These are phyloP conservation scores for Amblyraja radiata DNA, from an alignment of 2,797 vertebrate species.

Conservation along the genomic window DNA sequence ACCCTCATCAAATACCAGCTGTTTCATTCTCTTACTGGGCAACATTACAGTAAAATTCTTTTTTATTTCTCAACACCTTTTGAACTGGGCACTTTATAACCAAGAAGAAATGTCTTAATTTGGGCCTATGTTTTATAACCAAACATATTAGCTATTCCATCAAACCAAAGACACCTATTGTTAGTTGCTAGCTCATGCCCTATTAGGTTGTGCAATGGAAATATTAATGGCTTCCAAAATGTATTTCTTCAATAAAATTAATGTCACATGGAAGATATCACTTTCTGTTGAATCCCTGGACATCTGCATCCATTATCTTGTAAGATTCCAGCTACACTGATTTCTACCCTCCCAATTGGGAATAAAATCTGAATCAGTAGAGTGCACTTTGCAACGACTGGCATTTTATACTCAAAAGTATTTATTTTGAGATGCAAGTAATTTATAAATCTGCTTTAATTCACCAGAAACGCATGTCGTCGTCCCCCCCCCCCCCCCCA, in stretches of 20 bases:
- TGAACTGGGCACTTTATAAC: not conserved
- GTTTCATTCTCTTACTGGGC: not conserved
- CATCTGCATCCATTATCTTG: not conserved
- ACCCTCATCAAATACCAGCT: not conserved
- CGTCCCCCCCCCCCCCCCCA: not conserved
- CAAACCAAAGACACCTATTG: not conserved
- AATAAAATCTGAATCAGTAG: not conserved
- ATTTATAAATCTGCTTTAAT: not conserved
- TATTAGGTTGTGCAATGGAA: not conserved
- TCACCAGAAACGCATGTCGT: not conserved
- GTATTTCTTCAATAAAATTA: not conserved
- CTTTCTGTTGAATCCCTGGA: not conserved
- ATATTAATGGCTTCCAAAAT: not conserved
- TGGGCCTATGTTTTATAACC: not conserved
- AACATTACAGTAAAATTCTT: not conserved
- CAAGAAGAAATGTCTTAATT: not conserved
- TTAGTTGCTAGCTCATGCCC: not conserved
- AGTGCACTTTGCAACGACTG: not conserved
- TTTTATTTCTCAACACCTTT: not conserved
- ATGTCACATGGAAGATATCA: slow-evolving; percentile 11
- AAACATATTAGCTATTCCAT: not conserved
- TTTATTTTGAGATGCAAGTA: not conserved
- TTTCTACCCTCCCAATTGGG: not conserved
- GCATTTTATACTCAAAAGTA: not conserved
- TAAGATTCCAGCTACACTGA: not conserved